phyloP scores from a whole-genome alignment of 2,113 vertebrate species.

The Lota lota region DNA sequence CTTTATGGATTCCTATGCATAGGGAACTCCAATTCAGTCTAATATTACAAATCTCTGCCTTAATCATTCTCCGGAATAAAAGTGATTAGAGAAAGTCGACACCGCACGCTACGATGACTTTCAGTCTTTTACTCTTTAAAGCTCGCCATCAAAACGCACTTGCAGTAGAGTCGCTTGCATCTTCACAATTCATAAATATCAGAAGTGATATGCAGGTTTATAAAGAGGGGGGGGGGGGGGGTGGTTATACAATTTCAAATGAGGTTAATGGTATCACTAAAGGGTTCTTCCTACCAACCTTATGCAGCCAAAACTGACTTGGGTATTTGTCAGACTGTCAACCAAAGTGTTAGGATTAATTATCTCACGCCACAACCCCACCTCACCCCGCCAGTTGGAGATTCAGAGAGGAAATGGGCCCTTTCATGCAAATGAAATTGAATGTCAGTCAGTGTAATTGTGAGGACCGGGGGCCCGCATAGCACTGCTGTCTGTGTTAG shows the following conservation, averaged over 20 bases:
- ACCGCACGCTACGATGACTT: constrained; percentile 8
- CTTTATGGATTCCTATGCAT: not conserved
- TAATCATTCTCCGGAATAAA: constrained; percentile 8
- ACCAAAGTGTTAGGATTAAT: constrained; percentile 71
- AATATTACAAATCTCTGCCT: constrained; percentile 3
- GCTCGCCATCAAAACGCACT: not conserved
- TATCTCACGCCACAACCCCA: constrained; percentile 57
- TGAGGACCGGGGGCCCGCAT: constrained; percentile 52
- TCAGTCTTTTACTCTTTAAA: constrained; percentile 8
- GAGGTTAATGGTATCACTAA: constrained; percentile 70
- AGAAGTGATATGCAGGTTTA: constrained; percentile 31
- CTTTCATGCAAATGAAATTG: constrained; percentile 76
- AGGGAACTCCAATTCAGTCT: not conserved
- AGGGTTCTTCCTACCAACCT: constrained; percentile 51
- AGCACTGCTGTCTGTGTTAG: constrained; percentile 43
- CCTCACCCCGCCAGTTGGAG: constrained; percentile 65
- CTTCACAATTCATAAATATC: constrained; percentile 59
- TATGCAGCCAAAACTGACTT: constrained; percentile 46
- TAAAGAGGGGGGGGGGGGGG: too few species aligned
- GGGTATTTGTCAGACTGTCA: constrained; percentile 63
- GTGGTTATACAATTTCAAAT: constrained; percentile 46
- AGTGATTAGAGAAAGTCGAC: too few species aligned
- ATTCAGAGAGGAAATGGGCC: constrained; percentile 66
- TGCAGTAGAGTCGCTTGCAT: constrained; percentile 27
- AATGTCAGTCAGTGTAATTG: constrained; percentile 75